A percentile compares a stretch with the other conserved stretches of the same genome.
Evolutionary conservation across 2,113 vertebrate genomes (phyloP).

Genomic region (Lucifuga dentata): DNA sequence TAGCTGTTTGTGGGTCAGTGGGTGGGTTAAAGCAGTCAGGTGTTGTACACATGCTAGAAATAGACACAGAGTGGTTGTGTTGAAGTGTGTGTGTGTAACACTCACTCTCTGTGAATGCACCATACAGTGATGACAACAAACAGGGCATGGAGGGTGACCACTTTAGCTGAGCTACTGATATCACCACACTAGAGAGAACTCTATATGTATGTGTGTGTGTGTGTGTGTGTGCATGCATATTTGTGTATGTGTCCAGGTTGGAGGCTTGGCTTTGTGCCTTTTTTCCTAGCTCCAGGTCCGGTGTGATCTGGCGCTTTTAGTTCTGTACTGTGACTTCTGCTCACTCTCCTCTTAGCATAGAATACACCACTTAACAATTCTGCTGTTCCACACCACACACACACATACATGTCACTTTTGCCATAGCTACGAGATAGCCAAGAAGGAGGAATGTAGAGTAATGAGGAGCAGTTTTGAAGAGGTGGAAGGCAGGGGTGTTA

Average conservation of each 20-base stretch:
- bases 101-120: not conserved
- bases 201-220: constrained; percentile 3
- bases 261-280: constrained; percentile 24
- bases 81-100: constrained; percentile 1
- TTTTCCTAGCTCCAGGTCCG: constrained; percentile 31
- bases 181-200: constrained; percentile 12
- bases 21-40: constrained; percentile 35
- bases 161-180: constrained; percentile 17
- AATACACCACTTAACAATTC: constrained; percentile 6
- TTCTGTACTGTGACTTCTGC: constrained; percentile 7
- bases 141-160: not conserved
- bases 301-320: constrained; percentile 37
- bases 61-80: constrained; percentile 36
- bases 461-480: constrained; percentile 43
- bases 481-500: constrained; percentile 51
- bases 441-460: constrained; percentile 53
- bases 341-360: constrained; percentile 12
- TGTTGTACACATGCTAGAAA: constrained; percentile 29
- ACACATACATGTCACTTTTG: constrained; percentile 36
- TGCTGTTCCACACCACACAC: constrained; percentile 3
- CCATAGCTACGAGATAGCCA: constrained; percentile 36
- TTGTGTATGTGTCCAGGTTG: constrained; percentile 12
- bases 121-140: constrained; percentile 24
- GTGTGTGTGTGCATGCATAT: constrained; percentile 16
- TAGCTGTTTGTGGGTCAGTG: constrained; percentile 39